Conservation (phyloP, 2,888 invertebrate genomes). For the Polymixis lichenea region DNA sequence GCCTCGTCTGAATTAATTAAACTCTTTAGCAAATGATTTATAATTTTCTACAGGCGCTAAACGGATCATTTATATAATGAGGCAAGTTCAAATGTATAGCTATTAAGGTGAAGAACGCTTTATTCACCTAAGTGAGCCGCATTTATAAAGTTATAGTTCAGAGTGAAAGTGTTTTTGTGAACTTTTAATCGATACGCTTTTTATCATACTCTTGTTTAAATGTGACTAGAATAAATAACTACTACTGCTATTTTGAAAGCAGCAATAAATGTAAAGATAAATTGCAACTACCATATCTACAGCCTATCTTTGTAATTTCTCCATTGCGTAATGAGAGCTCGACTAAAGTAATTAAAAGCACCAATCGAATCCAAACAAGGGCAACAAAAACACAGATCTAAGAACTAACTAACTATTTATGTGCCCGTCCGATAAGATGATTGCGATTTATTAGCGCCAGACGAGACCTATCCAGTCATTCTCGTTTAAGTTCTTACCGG, state of each 20-base stretch:
- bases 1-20: constrained; percentile 52
- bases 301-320: background rate
- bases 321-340: constrained; percentile 13
- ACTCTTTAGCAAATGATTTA: constrained; percentile 59
- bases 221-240: background rate
- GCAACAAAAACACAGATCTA: constrained; percentile 37
- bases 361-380: constrained; percentile 17
- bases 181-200: constrained; percentile 16
- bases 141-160: constrained; percentile 44
- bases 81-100: constrained; percentile 52
- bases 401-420: constrained; percentile 48
- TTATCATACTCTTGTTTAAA: background rate
- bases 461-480: constrained; percentile 51
- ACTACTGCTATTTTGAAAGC: background rate
- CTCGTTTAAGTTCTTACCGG: constrained; percentile 56
- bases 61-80: constrained; percentile 51
- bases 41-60: constrained; percentile 53
- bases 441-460: constrained; percentile 61
- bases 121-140: constrained; percentile 30
- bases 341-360: constrained; percentile 37
- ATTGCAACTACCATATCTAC: background rate
- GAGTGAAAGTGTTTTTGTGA: constrained; percentile 12
- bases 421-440: constrained; percentile 55
- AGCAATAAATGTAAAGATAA: background rate
- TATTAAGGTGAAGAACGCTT: constrained; percentile 36